phyloP scores from a whole-genome alignment of 2,113 vertebrate species.

The Misgurnus anguillicaudatus region DNA sequence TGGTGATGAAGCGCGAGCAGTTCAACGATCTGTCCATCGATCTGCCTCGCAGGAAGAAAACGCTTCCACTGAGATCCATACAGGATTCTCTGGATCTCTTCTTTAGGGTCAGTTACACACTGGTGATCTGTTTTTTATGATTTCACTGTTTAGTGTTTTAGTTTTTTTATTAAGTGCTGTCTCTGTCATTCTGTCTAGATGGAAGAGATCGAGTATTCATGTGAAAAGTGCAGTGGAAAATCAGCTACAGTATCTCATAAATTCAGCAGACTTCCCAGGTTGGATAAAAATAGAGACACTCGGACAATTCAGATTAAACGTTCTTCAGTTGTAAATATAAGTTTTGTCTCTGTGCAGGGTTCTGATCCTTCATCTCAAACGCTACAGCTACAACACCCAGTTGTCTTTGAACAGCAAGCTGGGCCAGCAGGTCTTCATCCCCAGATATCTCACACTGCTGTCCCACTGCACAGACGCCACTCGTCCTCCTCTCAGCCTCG shows the following conservation, averaged over 20 bases:
- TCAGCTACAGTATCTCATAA: slow-evolving; percentile 91
- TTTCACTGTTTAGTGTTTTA: background rate
- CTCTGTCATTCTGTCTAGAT: slow-evolving; percentile 72
- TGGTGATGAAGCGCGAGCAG: slow-evolving; percentile 91
- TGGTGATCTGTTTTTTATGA: background rate
- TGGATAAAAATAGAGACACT: background rate
- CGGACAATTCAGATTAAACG: background rate
- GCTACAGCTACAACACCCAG: slow-evolving; percentile 95
- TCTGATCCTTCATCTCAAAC: slow-evolving; percentile 95
- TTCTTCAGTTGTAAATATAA: background rate
- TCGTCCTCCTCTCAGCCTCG: slow-evolving; percentile 81
- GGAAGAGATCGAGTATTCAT: slow-evolving; percentile 97
- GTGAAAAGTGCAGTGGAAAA: slow-evolving; percentile 95
- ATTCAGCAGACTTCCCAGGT: slow-evolving; percentile 96
- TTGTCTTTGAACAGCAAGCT: slow-evolving; percentile 95
- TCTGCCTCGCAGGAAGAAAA: slow-evolving; percentile 90
- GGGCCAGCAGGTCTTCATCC: slow-evolving; percentile 95
- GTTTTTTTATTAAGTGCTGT: background rate
- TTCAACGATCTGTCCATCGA: slow-evolving; percentile 98
- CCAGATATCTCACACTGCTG: slow-evolving; percentile 87
- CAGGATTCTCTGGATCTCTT: slow-evolving; percentile 98
- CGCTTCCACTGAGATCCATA: slow-evolving; percentile 87
- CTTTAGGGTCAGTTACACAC: slow-evolving; percentile 80
- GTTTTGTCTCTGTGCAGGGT: slow-evolving; percentile 74
- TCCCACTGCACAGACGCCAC: slow-evolving; percentile 92